Evolutionary conservation across 2,113 vertebrate species (phyloP).

Genomic region (Hirundichthys speculiger): DNA sequence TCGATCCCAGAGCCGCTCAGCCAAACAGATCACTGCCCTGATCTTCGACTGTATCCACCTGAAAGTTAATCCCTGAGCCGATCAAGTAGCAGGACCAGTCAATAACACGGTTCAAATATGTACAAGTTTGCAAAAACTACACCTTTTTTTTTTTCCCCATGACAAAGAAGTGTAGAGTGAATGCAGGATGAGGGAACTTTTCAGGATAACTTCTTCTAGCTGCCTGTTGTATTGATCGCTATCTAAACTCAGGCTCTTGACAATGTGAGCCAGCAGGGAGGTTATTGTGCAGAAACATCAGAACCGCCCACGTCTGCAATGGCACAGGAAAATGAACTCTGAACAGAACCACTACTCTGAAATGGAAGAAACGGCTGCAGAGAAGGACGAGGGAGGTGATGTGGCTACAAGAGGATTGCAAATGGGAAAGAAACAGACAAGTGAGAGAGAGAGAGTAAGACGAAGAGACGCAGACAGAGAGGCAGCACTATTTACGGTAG

Average conservation of each 20-base stretch:
- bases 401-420: conserved; percentile 33
- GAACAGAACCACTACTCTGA: conserved; percentile 31
- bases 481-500: conserved; percentile 70
- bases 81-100: conserved; percentile 73
- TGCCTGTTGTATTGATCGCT: conserved; percentile 62
- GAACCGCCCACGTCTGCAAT: conserved; percentile 75
- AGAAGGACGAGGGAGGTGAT: conserved; percentile 44
- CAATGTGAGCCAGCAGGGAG: conserved; percentile 57
- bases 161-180: conserved; percentile 27
- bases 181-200: conserved; percentile 31
- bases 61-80: conserved; percentile 73
- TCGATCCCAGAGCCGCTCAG: conserved; percentile 75
- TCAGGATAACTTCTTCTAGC: conserved; percentile 49
- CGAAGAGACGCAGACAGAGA: conserved; percentile 32
- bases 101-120: conserved; percentile 60
- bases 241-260: conserved; percentile 57
- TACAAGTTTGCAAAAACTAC: conserved; percentile 15
- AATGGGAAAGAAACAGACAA: conserved; percentile 15
- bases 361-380: conserved; percentile 15
- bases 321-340: conserved; percentile 63
- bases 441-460: conserved; percentile 25
- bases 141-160: background rate
- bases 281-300: conserved; percentile 77
- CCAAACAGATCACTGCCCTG: conserved; percentile 68
- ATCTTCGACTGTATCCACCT: conserved; percentile 75